Evolutionary conservation across 2,113 vertebrate species (phyloP).

Genomic region (Mus musculus): DNA sequence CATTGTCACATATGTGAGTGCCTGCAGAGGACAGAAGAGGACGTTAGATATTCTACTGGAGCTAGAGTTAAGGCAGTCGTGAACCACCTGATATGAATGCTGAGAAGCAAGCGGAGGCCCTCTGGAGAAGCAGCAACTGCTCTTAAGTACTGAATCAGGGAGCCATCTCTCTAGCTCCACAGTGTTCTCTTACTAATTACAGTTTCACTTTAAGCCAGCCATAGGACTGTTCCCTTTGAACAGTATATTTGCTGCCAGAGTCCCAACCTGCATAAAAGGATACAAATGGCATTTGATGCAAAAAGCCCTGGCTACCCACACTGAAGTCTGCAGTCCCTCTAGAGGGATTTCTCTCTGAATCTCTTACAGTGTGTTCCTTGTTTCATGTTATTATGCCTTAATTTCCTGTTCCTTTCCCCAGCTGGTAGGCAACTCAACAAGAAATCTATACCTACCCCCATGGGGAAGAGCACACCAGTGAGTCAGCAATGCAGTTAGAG

Average conservation of each 20-base stretch:
- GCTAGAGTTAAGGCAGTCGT: not conserved
- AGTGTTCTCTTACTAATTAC: conserved; percentile 2
- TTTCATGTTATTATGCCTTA: not conserved
- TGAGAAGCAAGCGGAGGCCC: not conserved
- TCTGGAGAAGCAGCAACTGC: not conserved
- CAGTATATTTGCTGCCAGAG: not conserved
- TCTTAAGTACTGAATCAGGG: not conserved
- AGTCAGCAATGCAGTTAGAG: conserved; percentile 5
- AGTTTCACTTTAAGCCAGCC: conserved; percentile 35
- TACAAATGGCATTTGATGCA: not conserved
- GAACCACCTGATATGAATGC: not conserved
- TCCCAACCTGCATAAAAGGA: not conserved
- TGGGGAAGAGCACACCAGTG: not conserved
- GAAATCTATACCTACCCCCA: not conserved
- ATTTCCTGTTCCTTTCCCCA: conserved; percentile 35
- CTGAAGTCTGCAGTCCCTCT: not conserved
- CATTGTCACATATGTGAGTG: not conserved
- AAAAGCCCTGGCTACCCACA: not conserved
- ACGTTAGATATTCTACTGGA: not conserved
- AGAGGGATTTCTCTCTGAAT: not conserved
- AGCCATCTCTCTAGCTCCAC: not conserved
- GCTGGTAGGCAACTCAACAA: conserved; percentile 42
- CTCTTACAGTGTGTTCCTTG: not conserved
- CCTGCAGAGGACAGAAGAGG: not conserved
- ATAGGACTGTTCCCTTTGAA: conserved; percentile 36